phyloP scores from a whole-genome alignment of 2,888 invertebrate genomes.

The Tyria jacobaeae region DNA sequence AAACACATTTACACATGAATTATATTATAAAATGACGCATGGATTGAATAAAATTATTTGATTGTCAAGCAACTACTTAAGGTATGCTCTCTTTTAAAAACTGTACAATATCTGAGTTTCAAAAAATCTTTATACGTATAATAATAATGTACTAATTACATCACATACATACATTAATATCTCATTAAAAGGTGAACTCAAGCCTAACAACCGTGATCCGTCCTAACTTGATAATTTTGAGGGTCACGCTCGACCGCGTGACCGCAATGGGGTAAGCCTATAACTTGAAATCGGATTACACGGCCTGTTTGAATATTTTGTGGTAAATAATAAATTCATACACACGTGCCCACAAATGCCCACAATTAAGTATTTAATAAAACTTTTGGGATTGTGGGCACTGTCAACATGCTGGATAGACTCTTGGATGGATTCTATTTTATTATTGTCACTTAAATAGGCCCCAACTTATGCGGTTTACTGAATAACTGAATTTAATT shows the following conservation, averaged over 20 bases:
- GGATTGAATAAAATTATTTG: too few relatives aligned
- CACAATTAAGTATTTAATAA: constrained; percentile 15
- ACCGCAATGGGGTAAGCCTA: constrained; percentile 21
- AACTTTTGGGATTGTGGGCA: constrained; percentile 5
- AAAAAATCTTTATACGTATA: background rate
- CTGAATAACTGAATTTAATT: background rate
- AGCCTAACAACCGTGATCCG: constrained; percentile 8
- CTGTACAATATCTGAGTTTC: background rate
- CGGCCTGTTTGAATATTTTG: constrained; percentile 18
- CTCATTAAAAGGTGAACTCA: constrained; percentile 13
- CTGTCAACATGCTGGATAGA: constrained; percentile 7
- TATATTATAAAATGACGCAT: too few relatives aligned
- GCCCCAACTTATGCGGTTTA: background rate
- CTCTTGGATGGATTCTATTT: background rate
- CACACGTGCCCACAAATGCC: constrained; percentile 14
- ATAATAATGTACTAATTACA: background rate
- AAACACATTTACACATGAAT: too few relatives aligned
- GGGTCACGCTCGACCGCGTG: constrained; percentile 10
- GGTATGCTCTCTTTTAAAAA: too few relatives aligned
- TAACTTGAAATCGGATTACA: constrained; percentile 25
- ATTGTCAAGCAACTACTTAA: too few relatives aligned
- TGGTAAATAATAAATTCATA: constrained; percentile 24
- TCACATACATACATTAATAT: constrained; percentile 9
- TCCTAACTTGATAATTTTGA: constrained; percentile 20
- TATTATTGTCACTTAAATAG: background rate